These are phyloP conservation scores for Penaeus indicus DNA, from an alignment of 1,140 invertebrate genomes.

Conservation along the genomic window DNA sequence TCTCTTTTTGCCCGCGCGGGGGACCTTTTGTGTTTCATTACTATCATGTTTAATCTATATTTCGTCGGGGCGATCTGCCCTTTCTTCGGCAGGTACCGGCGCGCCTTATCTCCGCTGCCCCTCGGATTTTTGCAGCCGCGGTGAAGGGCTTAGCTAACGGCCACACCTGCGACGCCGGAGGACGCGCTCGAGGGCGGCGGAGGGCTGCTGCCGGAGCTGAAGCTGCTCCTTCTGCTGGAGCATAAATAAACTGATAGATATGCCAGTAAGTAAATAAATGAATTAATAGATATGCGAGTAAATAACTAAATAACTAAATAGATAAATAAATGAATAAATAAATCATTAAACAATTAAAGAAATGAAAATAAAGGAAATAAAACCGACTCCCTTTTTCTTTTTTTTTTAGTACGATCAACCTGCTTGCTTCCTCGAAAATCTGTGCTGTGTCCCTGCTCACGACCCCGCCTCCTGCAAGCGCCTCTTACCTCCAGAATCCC, in stretches of 20 bases:
- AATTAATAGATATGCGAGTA: no score
- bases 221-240: no score
- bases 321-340: no score
- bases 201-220: no score
- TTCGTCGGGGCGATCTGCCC: neutral
- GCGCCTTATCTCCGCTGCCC: neutral
- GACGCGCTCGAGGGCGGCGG: no score
- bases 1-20: conserved; percentile 21
- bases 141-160: neutral
- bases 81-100: neutral
- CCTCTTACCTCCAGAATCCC: neutral
- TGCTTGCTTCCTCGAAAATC: neutral
- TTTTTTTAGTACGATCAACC: neutral
- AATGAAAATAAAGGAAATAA: no score
- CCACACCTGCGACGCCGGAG: conserved; percentile 28
- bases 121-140: no score
- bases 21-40: conserved; percentile 36
- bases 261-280: no score
- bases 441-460: neutral
- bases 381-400: no score
- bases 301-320: no score
- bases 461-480: neutral
- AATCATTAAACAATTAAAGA: no score
- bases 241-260: no score
- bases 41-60: conserved; percentile 27